Evolutionary conservation across 2,797 vertebrate genomes (phyloP), one percentile per base, ranked within the genome.

Genomic region (Poecilia gillii): DNA sequence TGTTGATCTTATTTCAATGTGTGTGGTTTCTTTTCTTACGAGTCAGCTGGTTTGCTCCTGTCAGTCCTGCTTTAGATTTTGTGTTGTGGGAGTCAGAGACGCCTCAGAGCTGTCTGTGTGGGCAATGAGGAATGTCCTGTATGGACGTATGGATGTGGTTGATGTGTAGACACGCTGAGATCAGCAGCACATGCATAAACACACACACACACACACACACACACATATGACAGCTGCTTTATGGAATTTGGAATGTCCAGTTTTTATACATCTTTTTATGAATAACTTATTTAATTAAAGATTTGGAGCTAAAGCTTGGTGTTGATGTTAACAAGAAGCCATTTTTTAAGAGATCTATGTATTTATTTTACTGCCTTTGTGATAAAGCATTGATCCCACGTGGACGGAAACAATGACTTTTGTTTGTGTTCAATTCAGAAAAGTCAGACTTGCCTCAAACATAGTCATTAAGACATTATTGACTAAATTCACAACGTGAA

Each of bases 211-310:
- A 8, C 70, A 75, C 73, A 74, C 79, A 78, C 53, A 62, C 79
- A 78, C 85, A 73, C 79, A 78, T 53, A 77, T 64, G 68, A 18
- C 73, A 31, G 66, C 49, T 71, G 36, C 59, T 45, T 81, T 72
- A 74, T 79, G 88, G 89, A 90, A 88, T 79, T 85, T 83, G 77
- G 80, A 64, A 81, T 25, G 73, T 81, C 81, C 76, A 86, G 79
- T 33, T 89, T 90, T 90, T 81, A 87, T 41, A 72, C 74, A 82
- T 59, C 73, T 77, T 84, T 75, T 16, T 84, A 87, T 92, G 88
- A 94, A 87, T 91, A 91, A 86, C 70, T 47, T 79, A 31, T 85
- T 91, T 94, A 83, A 94, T 93, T 84, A 90, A 88, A 83, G 81
- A 83, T 89, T 86, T 87, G 71, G 73, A 79, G 74, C 84, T 77